Conservation (phyloP, 2,113 vertebrate species). For the Prunella fulvescens region DNA sequence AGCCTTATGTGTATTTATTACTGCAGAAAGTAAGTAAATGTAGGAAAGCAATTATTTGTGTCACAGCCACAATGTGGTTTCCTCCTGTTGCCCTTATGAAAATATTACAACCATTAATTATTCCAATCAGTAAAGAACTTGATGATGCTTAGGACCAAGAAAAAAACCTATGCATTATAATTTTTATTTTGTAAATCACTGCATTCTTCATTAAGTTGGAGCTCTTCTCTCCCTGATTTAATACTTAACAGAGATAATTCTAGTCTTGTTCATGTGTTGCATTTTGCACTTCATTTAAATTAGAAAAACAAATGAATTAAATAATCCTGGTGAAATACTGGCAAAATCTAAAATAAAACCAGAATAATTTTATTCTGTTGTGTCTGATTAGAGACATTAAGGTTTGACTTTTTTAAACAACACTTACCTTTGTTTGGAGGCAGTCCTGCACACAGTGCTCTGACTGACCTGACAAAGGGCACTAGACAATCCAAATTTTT, state of each 20-base stretch:
- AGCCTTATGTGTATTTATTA: neutral
- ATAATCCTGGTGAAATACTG: neutral
- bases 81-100: neutral
- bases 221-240: neutral
- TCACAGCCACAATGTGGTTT: constrained; percentile 3
- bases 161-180: neutral
- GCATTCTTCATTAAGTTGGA: neutral
- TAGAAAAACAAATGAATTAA: neutral
- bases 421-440: neutral
- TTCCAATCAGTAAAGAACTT: neutral
- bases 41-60: neutral
- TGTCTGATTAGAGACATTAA: neutral
- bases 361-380: neutral
- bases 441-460: neutral
- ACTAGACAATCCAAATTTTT: neutral
- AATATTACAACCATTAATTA: neutral
- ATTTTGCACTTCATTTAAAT: neutral
- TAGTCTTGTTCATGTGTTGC: neutral
- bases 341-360: neutral
- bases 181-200: neutral
- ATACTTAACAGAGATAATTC: neutral
- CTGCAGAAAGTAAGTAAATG: constrained; percentile 25
- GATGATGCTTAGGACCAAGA: neutral
- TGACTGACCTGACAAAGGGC: neutral
- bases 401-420: neutral